Evolutionary conservation across 2,888 invertebrate genomes (phyloP), one percentile per base, ranked within the genome.

Genomic region (Muschampia plurimacula): DNA sequence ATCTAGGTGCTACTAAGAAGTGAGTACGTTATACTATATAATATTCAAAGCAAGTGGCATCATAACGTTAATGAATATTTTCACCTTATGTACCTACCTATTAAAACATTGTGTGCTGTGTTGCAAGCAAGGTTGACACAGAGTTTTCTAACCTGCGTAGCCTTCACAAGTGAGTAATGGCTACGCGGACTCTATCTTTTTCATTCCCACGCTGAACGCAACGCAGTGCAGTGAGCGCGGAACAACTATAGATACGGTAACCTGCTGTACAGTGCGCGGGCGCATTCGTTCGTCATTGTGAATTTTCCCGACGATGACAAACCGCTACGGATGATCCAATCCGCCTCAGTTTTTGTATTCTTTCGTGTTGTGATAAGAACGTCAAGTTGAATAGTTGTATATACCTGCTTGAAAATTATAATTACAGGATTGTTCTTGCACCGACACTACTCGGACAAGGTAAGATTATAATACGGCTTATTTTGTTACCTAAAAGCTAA

Each of bases 71-170:
- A 46, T 15, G 9, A 46, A 12, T 4, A 4, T 46, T 46, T 46
- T 55, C 10, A 22, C 55, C 10, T n/a, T 55, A 55, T 44, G 44
- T 57, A 52, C 13, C 12, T 46, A 1, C 1, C 13, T 52, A 13
- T n/a, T 52, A 52, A 52, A 59, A 41, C 13, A 8, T 64, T 65
- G 55, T 39, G 59, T 57, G 74, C 62, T 73, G 60, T 73, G 55
- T 15, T 49, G n/a, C n/a, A n/a, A n/a, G 70, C 82, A 84, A 86
- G 82, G 84, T 76, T 79, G 76, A 69, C 70, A 76, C 74, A 22
- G 41, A 57, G 62, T 82, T 82, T 91, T 86, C 85, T 84, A 81
- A 84, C 82, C 84, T 39, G 39, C 69, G 68, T 83, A 77, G 77
- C 72, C 71, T 68, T 62, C 66, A 59, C 6, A 46, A 39, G 22